Percentiles rank a stretch among this genome's conserved stretches.
Conservation (phyloP, 2,797 vertebrate genomes). For the Aulostomus chinensis region DNA sequence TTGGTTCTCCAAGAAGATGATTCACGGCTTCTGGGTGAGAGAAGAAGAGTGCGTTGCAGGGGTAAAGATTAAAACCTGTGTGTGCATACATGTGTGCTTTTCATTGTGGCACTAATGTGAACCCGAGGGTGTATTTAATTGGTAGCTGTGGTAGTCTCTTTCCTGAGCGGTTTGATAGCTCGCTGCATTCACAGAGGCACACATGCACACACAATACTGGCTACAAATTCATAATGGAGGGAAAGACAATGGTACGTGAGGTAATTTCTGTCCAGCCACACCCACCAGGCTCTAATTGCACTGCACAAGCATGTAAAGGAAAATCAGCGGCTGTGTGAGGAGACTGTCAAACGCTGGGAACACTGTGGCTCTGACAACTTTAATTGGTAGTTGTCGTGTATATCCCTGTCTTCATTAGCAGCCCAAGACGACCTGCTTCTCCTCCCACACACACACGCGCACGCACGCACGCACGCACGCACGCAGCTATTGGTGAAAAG, state of each 20-base stretch:
- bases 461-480: conserved; percentile 9
- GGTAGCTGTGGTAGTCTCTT: conserved; percentile 27
- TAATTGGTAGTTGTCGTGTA: conserved; percentile 80
- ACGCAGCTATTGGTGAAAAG: conserved; percentile 62
- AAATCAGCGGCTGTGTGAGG: conserved; percentile 50
- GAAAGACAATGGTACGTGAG: conserved; percentile 62
- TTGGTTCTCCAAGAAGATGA: conserved; percentile 44
- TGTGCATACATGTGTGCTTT: conserved; percentile 1
- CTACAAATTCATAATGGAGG: conserved; percentile 53
- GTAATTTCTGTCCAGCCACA: conserved; percentile 59
- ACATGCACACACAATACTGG: conserved; percentile 27
- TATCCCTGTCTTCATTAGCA: conserved; percentile 77
- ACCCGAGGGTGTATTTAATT: conserved; percentile 52
- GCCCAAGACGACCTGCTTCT: conserved; percentile 62
- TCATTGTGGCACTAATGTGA: conserved; percentile 22
- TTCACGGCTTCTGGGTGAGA: conserved; percentile 22
- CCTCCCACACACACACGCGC: conserved; percentile 41
- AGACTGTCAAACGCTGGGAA: conserved; percentile 59
- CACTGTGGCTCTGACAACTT: conserved; percentile 70
- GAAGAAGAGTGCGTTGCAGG: conserved; percentile 28
- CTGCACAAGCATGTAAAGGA: conserved; percentile 53
- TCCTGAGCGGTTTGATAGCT: conserved; percentile 30
- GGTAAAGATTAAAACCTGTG: conserved; percentile 53
- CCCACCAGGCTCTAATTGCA: conserved; percentile 67
- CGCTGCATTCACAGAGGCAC: conserved; percentile 13